A percentile compares a stretch with the other conserved stretches of the same genome.
phyloP scores from a whole-genome alignment of 35 echinoderm and acorn worm genomes.

The Acanthaster planci region DNA sequence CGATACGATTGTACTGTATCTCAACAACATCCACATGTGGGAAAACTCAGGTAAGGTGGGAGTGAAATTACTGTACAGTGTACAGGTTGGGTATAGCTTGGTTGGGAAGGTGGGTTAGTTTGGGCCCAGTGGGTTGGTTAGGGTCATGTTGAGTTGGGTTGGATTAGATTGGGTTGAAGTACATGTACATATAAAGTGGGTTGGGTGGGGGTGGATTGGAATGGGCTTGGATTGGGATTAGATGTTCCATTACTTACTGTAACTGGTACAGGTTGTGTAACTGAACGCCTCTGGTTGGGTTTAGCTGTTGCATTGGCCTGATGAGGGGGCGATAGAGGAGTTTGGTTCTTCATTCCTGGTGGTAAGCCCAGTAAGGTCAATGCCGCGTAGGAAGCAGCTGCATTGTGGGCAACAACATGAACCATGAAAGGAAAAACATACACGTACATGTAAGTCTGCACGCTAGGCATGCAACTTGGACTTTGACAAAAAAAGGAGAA shows the following conservation, averaged over 20 bases:
- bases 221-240: neutral
- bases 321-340: slow-evolving; percentile 33
- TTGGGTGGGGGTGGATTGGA: neutral
- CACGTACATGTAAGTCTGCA: neutral
- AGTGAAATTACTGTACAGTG: neutral
- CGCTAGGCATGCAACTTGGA: too few species aligned
- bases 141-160: neutral
- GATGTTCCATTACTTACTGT: slow-evolving; percentile 2
- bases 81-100: neutral
- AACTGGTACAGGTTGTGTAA: slow-evolving; percentile 3
- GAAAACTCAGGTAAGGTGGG: neutral
- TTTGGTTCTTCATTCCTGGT: slow-evolving; percentile 42
- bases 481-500: too few species aligned
- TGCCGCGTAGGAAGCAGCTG: slow-evolving; percentile 85
- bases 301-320: neutral
- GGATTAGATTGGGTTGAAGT: neutral
- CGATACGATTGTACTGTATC: too few species aligned
- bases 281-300: neutral
- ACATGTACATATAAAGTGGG: too few species aligned
- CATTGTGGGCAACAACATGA: slow-evolving; percentile 6
- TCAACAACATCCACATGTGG: too few species aligned
- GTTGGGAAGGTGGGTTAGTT: neutral
- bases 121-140: neutral
- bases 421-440: neutral
- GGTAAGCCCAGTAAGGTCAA: slow-evolving; percentile 87